A percentile compares a stretch with the other conserved stretches of the same genome.
These are phyloP conservation scores for Ageneiosus marmoratus DNA, from an alignment of 2,113 vertebrate genomes.

Conservation along the genomic window DNA sequence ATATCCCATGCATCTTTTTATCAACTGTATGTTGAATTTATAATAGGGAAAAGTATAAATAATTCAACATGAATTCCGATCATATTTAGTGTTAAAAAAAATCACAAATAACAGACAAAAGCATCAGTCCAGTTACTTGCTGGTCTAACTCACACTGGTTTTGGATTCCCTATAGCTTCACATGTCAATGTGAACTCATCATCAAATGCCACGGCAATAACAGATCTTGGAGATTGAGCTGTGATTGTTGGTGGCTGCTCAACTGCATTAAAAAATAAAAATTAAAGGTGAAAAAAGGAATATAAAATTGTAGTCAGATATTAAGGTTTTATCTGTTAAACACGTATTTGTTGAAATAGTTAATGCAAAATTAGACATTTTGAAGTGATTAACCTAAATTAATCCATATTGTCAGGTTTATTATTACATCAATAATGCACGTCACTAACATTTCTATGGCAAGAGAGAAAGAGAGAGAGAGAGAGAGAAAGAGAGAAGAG, in stretches of 20 bases:
- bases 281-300: constrained; percentile 24
- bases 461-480: neutral
- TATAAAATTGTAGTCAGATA: neutral
- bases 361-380: neutral
- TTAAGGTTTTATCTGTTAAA: neutral
- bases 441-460: neutral
- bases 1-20: neutral
- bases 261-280: constrained; percentile 72
- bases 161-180: constrained; percentile 88
- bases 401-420: neutral
- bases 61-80: neutral
- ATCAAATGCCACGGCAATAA: constrained; percentile 85
- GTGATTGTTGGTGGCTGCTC: constrained; percentile 87
- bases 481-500: neutral
- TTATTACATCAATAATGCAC: neutral
- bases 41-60: neutral
- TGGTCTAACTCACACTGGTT: constrained; percentile 79
- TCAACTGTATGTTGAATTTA: neutral
- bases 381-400: neutral
- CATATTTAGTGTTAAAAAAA: neutral
- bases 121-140: neutral
- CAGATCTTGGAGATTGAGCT: constrained; percentile 70
- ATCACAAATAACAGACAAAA: neutral
- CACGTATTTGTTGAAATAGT: neutral
- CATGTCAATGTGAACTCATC: constrained; percentile 81